Evolutionary conservation across 2,797 vertebrate species (phyloP).

Genomic region (Betta splendens): DNA sequence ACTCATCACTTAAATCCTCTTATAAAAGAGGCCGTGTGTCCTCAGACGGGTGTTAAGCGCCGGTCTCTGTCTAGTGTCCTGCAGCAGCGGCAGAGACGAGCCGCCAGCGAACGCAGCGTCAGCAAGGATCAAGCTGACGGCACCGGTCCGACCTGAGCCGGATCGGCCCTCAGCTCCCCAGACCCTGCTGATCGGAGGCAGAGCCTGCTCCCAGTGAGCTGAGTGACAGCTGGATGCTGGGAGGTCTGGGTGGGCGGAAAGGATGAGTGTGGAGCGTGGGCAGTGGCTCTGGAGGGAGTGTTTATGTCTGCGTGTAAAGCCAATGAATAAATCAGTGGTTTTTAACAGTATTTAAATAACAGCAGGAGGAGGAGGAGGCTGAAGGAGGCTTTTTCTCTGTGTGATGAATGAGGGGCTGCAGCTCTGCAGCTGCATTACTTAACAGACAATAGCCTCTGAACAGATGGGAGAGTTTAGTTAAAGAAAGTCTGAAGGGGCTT

Average conservation of each 20-base stretch:
- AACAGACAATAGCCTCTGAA: constrained; percentile 92
- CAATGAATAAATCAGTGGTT: constrained; percentile 98
- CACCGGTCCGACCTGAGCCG: too few relatives aligned
- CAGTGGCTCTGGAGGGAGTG: constrained; percentile 20
- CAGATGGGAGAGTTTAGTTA: constrained; percentile 93
- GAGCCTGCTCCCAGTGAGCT: too few relatives aligned
- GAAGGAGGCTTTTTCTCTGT: constrained; percentile 84
- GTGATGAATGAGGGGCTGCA: constrained; percentile 80
- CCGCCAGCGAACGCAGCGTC: constrained; percentile 83
- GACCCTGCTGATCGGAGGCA: too few relatives aligned
- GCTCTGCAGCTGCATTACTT: constrained; percentile 87
- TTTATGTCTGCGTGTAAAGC: constrained; percentile 78
- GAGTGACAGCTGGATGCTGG: constrained; percentile 63
- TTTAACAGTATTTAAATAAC: constrained; percentile 81
- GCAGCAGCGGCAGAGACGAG: constrained; percentile 11
- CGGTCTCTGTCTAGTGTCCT: constrained; percentile 29
- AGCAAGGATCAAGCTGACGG: constrained; percentile 89
- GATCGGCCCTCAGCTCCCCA: too few relatives aligned
- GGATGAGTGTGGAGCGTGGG: constrained; percentile 24
- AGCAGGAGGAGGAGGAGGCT: constrained; percentile 78
- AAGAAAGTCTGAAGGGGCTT: constrained; percentile 84
- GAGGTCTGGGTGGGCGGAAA: constrained; percentile 49
- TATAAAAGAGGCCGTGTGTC: constrained; percentile 51
- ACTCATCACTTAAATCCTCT: constrained; percentile 58
- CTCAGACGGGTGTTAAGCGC: constrained; percentile 43